Base-by-base conservation (phyloP, 2,797 vertebrate genomes). In the Sphaeramia orbicularis region DNA sequence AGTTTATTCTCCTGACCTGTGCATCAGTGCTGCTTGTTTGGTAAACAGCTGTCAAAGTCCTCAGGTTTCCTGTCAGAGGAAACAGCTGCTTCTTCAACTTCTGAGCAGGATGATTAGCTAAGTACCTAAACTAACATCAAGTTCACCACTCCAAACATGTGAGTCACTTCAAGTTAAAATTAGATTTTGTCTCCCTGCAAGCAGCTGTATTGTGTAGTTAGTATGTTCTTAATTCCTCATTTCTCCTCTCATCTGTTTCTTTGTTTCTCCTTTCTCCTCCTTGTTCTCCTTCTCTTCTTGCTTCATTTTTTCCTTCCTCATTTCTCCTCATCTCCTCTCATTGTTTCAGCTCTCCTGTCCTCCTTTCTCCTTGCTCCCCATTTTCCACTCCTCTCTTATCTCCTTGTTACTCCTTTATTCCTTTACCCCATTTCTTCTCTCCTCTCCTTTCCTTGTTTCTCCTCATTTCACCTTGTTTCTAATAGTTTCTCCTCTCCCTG, bases 1-100 rank as follows among this genome's bases (percentile, higher is more conserved):
- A 32, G 35, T 73, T 61, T 37, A 51, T 30, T 40, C 51, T 48
- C 13, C 51, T 68, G 50, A 68, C 70, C 62, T 45, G 65, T 43
- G 35, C 18, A n/a, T 71, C 43, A 45, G 2, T 32, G 15, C 36
- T 64, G 55, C 19, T 32, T 59, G 6, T 63, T 52, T 58, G 37
- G 37, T 30, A 60, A 77, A 75, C 67, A 61, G 53, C 62, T 78
- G 56, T 57, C 58, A 37, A n/a, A 53, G 56, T 41, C 30, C 4
- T 66, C 37, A 21, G 41, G 66, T 50, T 58, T 14, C 5, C 35
- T 27, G 42, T 19, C 16, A 41, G 32, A 63, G n/a, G 7, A 63
- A 60, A 47, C 44, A 61, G 38, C 51, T 43, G 48, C 65, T 53
- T 69, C 32, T 48, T 54, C 12, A 51, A 12, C 43, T 45, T 71